Base-by-base conservation (phyloP, 2,113 vertebrate genomes). In the Dicaeum eximium region DNA sequence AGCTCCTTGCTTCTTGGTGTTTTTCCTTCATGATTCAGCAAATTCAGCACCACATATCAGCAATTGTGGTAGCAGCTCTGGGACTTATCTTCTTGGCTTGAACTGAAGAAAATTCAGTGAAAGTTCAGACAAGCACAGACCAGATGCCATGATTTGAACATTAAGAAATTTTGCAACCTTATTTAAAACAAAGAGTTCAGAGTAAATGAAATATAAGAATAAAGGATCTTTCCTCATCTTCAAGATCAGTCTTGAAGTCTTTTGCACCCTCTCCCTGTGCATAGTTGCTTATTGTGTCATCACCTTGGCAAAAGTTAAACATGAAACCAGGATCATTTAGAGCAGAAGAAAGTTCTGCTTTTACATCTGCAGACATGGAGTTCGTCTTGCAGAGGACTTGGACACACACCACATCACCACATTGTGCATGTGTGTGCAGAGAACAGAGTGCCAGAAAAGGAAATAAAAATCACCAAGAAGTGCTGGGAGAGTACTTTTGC, bases 41-140 rank as follows among this genome's bases (percentile, higher is more conserved):
- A 62, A 91, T 78, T 35, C 54, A 92, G 35, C 56, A 88, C 21
- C 69, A 84, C 45, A 45, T 89, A 66, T 65, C 72, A 64, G 38
- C 56, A 94, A 18, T 47, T 79, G 37, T 67, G 40, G 73, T 60
- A 89, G 79, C 60, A 81, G 33, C 17, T 85, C 77, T 95, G 61
- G 35, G 40, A 60, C 31, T 7, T 75, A 42, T 71, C 85, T 73
- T 90, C 66, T 80, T 80, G 42, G 35, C 62, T 86, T 73, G 50
- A 90, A 38, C 13, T 48, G 45, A 66, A 83, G 57, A 90, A 90
- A 90, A 86, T 44, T 80, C 51, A 92, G 60, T 47, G 80, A 25
- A 92, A 83, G 33, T 70, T 96, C 71, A 92, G 75, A 73, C 79
- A 95, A 94, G 82, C 53, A 80, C 42, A 88, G 90, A 90, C 27